A percentile compares a stretch with the other conserved stretches of the same genome.
These are phyloP conservation scores for Danio tinwini DNA, from an alignment of 2,797 vertebrate genomes.

Conservation along the genomic window DNA sequence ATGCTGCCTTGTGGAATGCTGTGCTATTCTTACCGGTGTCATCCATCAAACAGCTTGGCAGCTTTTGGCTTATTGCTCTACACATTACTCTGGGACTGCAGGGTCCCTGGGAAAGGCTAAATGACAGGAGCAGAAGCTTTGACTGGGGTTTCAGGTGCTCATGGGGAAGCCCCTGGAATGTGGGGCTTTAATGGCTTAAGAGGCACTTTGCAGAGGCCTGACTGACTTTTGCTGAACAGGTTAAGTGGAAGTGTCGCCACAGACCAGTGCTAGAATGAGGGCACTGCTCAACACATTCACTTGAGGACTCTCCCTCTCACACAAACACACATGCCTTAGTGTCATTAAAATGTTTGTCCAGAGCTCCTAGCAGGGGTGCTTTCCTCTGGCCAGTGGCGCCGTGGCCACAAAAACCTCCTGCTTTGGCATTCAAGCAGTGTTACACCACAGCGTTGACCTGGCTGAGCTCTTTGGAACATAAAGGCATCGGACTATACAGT, in stretches of 20 bases:
- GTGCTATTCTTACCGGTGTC: constrained; percentile 49
- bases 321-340: constrained; percentile 23
- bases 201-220: constrained; percentile 40
- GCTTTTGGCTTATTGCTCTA: constrained; percentile 56
- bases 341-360: constrained; percentile 57
- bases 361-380: constrained; percentile 42
- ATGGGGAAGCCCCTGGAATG: constrained; percentile 30
- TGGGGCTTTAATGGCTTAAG: constrained; percentile 24
- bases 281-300: constrained; percentile 30
- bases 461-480: constrained; percentile 33
- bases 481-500: constrained; percentile 17
- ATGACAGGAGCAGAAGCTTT: constrained; percentile 47
- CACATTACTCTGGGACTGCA: constrained; percentile 37
- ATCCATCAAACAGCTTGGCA: constrained; percentile 59
- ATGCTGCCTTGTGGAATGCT: constrained; percentile 51
- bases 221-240: constrained; percentile 38
- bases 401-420: constrained; percentile 12
- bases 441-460: constrained; percentile 43
- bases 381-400: constrained; percentile 40
- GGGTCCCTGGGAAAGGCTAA: constrained; percentile 48
- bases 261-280: constrained; percentile 18
- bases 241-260: constrained; percentile 35
- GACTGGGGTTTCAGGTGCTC: constrained; percentile 29
- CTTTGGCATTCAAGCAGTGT: constrained; percentile 41
- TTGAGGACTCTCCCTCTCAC: neutral